Conservation (phyloP, 2,113 vertebrate genomes). For the Semnornis frantzii region DNA sequence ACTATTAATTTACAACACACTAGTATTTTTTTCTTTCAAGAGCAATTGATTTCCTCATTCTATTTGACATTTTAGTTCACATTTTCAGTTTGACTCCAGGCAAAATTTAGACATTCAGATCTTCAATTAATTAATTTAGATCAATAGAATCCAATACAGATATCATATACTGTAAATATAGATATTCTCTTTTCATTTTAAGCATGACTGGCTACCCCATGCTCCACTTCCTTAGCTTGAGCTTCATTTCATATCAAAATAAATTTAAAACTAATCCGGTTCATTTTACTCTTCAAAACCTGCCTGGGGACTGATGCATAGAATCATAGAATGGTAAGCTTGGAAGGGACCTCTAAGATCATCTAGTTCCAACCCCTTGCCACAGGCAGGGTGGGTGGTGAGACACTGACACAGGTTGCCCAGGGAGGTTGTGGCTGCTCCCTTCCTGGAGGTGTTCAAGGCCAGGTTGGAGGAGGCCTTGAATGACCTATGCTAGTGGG, state of each 20-base stretch:
- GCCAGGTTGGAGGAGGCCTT: no score
- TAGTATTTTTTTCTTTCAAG: background rate
- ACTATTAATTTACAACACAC: background rate
- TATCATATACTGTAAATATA: background rate
- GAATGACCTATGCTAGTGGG: no score
- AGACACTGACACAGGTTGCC: no score
- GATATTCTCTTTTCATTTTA: background rate
- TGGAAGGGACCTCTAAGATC: no score
- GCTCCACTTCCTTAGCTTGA: background rate
- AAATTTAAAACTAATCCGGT: background rate
- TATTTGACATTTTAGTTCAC: background rate
- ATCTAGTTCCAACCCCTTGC: no score
- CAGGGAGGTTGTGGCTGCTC: no score
- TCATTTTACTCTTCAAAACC: background rate
- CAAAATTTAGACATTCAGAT: background rate
- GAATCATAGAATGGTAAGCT: no score
- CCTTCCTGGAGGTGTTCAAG: no score
- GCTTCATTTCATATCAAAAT: background rate
- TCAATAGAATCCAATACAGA: background rate
- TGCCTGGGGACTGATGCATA: background rate
- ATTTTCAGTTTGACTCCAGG: background rate
- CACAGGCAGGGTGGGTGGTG: no score
- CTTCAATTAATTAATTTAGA: background rate
- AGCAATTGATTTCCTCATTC: background rate
- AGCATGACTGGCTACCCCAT: background rate